phyloP scores from a whole-genome alignment of 2,113 vertebrate species.

The Solea senegalensis region DNA sequence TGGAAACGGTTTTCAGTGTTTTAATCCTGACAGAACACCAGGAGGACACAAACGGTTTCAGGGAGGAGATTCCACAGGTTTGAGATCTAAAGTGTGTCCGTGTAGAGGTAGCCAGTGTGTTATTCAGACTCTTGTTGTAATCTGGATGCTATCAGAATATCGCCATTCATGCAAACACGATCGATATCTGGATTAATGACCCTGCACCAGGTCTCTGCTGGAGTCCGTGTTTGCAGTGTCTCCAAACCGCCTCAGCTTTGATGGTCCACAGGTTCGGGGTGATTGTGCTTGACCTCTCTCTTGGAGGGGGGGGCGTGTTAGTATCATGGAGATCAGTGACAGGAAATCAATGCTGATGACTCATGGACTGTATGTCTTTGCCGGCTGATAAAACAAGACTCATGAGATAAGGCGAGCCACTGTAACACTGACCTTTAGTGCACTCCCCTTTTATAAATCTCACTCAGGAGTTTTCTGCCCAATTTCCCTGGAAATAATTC shows the following conservation, averaged over 20 bases:
- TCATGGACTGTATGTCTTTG: constrained; percentile 56
- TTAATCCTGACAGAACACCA: no score
- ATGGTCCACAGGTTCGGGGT: constrained; percentile 36
- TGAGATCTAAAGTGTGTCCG: no score
- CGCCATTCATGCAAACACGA: no score
- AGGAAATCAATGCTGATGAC: constrained; percentile 70
- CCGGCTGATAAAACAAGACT: constrained; percentile 54
- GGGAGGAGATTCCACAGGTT: no score
- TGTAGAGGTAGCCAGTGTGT: no score
- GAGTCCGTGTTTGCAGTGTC: constrained; percentile 23
- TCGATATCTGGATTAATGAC: constrained; percentile 17
- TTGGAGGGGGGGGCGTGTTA: constrained; percentile 17
- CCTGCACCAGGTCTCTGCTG: constrained; percentile 5
- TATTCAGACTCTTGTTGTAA: no score
- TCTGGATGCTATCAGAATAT: no score
- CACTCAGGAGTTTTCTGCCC: constrained; percentile 13
- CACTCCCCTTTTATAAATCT: constrained; percentile 37
- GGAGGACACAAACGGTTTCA: no score
- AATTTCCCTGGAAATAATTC: constrained; percentile 24
- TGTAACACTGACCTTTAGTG: constrained; percentile 56
- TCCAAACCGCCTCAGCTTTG: constrained; percentile 21
- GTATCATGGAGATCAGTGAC: constrained; percentile 56
- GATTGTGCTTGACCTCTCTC: constrained; percentile 66
- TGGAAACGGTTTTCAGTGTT: no score
- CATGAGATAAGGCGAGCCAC: constrained; percentile 43